Percentiles rank a stretch among this genome's conserved stretches.
Evolutionary conservation across 2,888 invertebrate genomes (phyloP).

Genomic region (Axea sp.): DNA sequence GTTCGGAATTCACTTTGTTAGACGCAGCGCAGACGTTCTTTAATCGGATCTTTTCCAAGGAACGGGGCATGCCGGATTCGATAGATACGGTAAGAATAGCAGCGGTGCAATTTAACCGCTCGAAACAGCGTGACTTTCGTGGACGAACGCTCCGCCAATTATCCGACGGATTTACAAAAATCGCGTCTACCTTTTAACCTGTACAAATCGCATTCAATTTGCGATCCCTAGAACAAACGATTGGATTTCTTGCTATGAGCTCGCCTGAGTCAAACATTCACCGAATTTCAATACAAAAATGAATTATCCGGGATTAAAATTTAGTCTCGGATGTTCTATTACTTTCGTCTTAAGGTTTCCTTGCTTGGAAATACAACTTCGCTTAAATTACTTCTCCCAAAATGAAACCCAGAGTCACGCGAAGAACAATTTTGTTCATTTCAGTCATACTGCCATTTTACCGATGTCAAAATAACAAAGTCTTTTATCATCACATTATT

Average conservation of each 20-base stretch:
- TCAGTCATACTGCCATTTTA: too few species aligned
- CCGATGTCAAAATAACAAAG: too few species aligned
- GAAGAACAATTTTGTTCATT: too few species aligned
- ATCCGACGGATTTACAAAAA: slow-evolving; percentile 55
- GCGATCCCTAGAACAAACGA: slow-evolving; percentile 14
- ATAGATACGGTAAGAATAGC: slow-evolving; percentile 61
- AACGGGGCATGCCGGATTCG: slow-evolving; percentile 57
- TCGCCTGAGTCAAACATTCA: too few species aligned
- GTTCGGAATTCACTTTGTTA: slow-evolving; percentile 65
- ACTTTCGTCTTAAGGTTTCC: too few species aligned
- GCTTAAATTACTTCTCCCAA: too few species aligned
- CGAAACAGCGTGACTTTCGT: slow-evolving; percentile 63
- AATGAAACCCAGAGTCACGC: too few species aligned
- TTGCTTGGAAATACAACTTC: too few species aligned
- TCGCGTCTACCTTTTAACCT: slow-evolving; percentile 39
- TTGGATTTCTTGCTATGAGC: neutral
- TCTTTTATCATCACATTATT: too few species aligned
- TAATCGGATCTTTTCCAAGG: slow-evolving; percentile 58
- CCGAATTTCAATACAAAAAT: too few species aligned
- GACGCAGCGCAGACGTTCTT: slow-evolving; percentile 59
- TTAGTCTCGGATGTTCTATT: neutral
- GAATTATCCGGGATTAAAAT: neutral
- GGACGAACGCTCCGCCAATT: slow-evolving; percentile 55
- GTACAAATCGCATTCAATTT: slow-evolving; percentile 45
- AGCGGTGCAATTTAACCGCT: slow-evolving; percentile 59